Evolutionary conservation across 2,113 vertebrate genomes (phyloP).

Genomic region (Microtus richardsoni): DNA sequence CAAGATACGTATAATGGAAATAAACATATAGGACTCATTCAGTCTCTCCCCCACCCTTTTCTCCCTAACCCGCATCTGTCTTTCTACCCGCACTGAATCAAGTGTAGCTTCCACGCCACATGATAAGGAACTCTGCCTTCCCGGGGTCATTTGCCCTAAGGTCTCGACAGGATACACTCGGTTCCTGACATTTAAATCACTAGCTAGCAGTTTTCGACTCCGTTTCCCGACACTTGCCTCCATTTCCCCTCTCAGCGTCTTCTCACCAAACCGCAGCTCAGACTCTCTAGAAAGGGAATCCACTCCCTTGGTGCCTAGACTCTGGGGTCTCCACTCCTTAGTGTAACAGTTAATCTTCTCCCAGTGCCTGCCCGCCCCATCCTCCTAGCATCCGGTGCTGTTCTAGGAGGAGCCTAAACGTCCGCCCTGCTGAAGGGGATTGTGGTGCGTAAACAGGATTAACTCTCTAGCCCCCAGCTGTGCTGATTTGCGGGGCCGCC

Average conservation of each 20-base stretch:
- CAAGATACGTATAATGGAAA: not conserved
- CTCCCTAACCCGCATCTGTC: not conserved
- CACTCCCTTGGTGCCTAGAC: not conserved
- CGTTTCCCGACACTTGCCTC: conserved; percentile 3
- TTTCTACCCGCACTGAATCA: not conserved
- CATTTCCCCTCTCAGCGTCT: not conserved
- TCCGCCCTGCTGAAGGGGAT: conserved; percentile 56
- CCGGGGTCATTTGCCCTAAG: conserved; percentile 11
- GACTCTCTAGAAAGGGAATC: not conserved
- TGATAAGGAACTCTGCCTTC: not conserved
- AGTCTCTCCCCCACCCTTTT: not conserved
- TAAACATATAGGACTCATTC: not conserved
- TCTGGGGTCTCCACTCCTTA: not conserved
- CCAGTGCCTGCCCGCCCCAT: not conserved
- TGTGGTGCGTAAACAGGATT: conserved; percentile 70
- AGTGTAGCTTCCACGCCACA: not conserved
- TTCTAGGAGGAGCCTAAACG: conserved; percentile 70
- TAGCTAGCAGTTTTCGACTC: conserved; percentile 54
- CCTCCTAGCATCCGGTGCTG: not conserved
- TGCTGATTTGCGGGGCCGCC: not conserved
- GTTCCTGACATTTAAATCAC: conserved; percentile 64
- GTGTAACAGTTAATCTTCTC: not conserved
- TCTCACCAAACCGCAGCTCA: not conserved
- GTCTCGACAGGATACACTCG: not conserved
- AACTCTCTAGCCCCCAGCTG: conserved; percentile 71